Conservation (phyloP, 2,113 vertebrate genomes). For the Ceyx cyanopectus region DNA sequence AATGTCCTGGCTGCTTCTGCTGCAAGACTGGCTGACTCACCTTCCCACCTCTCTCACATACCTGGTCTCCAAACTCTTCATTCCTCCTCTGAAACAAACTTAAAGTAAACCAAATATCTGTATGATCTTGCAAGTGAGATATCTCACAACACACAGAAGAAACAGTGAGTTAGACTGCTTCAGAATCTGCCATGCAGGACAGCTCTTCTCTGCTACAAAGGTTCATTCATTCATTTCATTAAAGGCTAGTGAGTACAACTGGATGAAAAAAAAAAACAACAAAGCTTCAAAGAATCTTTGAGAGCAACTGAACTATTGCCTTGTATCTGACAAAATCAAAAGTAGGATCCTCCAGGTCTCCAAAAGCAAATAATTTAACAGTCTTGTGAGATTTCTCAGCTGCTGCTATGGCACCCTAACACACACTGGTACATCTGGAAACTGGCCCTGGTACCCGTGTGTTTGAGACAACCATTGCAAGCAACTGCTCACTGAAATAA, state of each 20-base stretch:
- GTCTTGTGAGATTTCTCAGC: neutral
- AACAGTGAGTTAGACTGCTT: neutral
- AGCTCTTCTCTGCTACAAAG: neutral
- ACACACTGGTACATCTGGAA: neutral
- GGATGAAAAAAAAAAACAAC: neutral
- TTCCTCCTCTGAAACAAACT: neutral
- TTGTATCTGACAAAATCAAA: neutral
- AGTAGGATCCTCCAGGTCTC: neutral
- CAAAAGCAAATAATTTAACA: neutral
- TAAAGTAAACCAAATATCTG: neutral
- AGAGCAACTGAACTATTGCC: neutral
- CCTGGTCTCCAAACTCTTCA: neutral
- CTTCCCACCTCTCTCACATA: neutral
- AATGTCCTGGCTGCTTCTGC: neutral
- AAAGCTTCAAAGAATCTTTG: neutral
- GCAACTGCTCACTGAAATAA: neutral
- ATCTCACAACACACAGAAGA: neutral
- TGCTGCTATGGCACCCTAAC: neutral
- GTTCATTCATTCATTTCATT: neutral
- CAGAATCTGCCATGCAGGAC: rapidly evolving
- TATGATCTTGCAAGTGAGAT: no score
- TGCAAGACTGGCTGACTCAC: neutral
- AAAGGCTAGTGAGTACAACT: neutral
- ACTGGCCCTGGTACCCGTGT: neutral
- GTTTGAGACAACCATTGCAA: neutral